A percentile compares a stretch with the other conserved stretches of the same genome.
phyloP scores from a whole-genome alignment of 1,140 invertebrate species.

The Tetramorium alpestre region DNA sequence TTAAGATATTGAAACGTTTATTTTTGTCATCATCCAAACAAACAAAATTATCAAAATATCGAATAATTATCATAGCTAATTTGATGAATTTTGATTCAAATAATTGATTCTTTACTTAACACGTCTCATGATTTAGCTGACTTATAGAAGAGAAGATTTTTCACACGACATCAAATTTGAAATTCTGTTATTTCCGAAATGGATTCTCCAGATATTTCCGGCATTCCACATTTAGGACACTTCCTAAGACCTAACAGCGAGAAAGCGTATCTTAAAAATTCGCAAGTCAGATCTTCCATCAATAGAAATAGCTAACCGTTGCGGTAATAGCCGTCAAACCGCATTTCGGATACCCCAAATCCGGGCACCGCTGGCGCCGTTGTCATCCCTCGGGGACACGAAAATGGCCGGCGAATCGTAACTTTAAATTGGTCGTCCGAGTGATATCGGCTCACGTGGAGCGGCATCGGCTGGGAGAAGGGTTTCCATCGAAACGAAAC shows the following conservation, averaged over 20 bases:
- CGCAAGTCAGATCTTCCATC: constrained; percentile 36
- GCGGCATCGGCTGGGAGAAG: constrained; percentile 40
- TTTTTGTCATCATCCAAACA: not conserved
- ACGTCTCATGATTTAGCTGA: not conserved
- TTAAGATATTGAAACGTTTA: not conserved
- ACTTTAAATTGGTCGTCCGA: constrained; percentile 73
- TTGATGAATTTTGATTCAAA: not conserved
- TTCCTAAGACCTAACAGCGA: not conserved
- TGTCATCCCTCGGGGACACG: constrained; percentile 25
- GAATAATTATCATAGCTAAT: not conserved
- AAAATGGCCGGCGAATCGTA: constrained; percentile 70
- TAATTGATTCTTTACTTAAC: not conserved
- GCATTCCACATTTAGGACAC: constrained; percentile 10
- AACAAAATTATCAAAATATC: not conserved
- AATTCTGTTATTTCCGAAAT: not conserved
- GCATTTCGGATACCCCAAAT: constrained; percentile 48
- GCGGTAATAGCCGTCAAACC: constrained; percentile 60
- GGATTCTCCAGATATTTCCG: not conserved
- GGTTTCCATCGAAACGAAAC: constrained; percentile 47
- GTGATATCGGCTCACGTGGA: constrained; percentile 65
- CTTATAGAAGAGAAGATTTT: not conserved
- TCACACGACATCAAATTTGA: not conserved
- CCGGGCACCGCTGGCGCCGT: not conserved
- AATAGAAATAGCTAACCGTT: constrained; percentile 29
- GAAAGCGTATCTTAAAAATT: constrained; percentile 41